Conservation (phyloP, 2,888 invertebrate genomes). For the Hypercompe scribonia region DNA sequence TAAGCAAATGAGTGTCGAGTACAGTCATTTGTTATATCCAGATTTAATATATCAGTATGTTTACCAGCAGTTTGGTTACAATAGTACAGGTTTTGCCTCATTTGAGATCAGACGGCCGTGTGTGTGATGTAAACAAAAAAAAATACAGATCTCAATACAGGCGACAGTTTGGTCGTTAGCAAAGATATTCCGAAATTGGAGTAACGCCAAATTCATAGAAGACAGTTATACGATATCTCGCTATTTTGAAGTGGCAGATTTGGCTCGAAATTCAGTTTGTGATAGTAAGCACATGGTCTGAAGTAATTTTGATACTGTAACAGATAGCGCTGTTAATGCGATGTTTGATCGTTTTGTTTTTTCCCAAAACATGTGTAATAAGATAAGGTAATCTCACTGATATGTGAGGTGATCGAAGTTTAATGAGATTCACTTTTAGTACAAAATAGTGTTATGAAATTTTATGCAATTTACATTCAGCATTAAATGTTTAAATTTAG, state of each 20-base stretch:
- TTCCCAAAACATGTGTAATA: neutral
- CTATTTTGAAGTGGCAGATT: neutral
- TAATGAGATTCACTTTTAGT: neutral
- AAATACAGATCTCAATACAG: neutral
- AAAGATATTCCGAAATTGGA: slow-evolving; percentile 3
- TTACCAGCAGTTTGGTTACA: too few species aligned
- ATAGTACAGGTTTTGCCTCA: too few species aligned
- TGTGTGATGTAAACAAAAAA: too few species aligned
- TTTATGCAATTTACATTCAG: too few species aligned
- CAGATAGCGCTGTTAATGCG: neutral
- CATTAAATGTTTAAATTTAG: too few species aligned
- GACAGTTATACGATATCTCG: neutral
- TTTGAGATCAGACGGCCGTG: too few species aligned
- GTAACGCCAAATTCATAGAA: neutral
- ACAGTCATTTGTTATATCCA: too few species aligned
- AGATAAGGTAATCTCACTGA: neutral
- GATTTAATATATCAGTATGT: too few species aligned
- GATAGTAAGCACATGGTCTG: neutral
- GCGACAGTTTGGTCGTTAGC: neutral
- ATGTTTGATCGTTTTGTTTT: neutral
- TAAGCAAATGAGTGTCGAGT: too few species aligned
- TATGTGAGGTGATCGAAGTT: neutral
- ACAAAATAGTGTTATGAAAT: neutral
- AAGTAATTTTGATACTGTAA: neutral
- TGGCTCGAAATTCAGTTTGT: neutral